A percentile compares a stretch with the other conserved stretches of the same genome.
These are phyloP conservation scores for Semicossyphus pulcher DNA, from an alignment of 2,113 vertebrate genomes.

Conservation along the genomic window DNA sequence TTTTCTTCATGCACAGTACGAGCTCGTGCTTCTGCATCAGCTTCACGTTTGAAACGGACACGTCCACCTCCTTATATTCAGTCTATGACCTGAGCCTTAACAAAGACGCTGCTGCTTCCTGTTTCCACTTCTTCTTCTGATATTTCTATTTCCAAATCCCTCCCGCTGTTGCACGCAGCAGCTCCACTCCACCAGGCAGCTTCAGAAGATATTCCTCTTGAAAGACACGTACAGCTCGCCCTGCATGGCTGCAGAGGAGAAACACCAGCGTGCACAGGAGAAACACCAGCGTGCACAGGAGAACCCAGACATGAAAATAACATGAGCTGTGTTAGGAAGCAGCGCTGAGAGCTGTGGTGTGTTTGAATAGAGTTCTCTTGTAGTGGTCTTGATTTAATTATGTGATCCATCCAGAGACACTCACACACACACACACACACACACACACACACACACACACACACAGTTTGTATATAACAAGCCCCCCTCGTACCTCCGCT, in stretches of 20 bases:
- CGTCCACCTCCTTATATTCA: too few species aligned
- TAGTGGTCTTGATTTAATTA: background rate
- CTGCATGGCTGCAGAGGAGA: background rate
- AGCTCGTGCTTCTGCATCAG: too few species aligned
- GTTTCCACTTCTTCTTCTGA: too few species aligned
- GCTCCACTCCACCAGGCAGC: background rate
- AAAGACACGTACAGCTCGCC: background rate
- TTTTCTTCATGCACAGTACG: too few species aligned
- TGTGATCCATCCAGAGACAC: background rate
- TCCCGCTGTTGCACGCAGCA: background rate
- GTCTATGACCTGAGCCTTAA: too few species aligned
- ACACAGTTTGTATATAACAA: background rate
- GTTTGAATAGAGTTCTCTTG: background rate
- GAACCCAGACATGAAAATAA: background rate
- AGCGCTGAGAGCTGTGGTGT: background rate
- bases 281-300: background rate
- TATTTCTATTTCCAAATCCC: background rate
- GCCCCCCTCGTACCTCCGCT: background rate
- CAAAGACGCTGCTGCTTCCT: background rate
- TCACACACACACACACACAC: background rate
- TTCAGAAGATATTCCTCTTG: background rate
- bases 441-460: conserved; percentile 12
- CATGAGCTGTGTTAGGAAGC: background rate
- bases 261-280: background rate
- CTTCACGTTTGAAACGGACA: too few species aligned